These are phyloP conservation scores for Glandiceps talaboti DNA, from an alignment of 53 echinoderm and acorn worm species.

Conservation along the genomic window DNA sequence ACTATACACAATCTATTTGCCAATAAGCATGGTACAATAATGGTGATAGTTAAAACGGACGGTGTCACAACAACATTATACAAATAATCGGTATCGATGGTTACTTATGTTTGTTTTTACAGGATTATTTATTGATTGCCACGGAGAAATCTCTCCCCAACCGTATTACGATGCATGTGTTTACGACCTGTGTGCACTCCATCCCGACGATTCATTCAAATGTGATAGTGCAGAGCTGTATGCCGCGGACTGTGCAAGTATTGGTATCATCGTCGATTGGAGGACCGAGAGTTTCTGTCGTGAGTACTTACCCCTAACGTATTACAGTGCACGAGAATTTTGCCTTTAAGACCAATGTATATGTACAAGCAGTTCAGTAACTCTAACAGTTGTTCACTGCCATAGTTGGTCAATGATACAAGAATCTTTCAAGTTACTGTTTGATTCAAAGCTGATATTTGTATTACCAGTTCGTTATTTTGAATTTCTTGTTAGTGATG, in stretches of 20 bases:
- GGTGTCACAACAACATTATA: too few species aligned
- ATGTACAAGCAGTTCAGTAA: neutral
- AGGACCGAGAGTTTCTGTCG: conserved; percentile 26
- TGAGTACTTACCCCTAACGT: conserved; percentile 18
- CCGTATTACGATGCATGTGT: conserved; percentile 18
- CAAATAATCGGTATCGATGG: too few species aligned
- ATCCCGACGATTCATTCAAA: conserved; percentile 8
- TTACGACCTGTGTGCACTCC: conserved; percentile 20
- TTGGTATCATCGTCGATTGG: conserved; percentile 9
- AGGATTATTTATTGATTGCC: conserved; percentile 14
- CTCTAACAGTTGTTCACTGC: neutral
- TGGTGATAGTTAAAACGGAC: too few species aligned
- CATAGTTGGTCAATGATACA: neutral
- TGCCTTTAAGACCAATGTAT: neutral
- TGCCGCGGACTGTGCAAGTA: conserved; percentile 4
- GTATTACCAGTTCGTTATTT: too few species aligned
- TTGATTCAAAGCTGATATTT: too few species aligned
- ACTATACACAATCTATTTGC: too few species aligned
- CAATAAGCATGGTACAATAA: too few species aligned
- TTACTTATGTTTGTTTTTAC: too few species aligned
- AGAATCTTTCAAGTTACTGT: too few species aligned
- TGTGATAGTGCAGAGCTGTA: conserved; percentile 23
- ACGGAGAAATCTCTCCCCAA: conserved; percentile 3
- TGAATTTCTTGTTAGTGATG: too few species aligned
- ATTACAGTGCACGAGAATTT: neutral